Conservation (phyloP, 2,113 vertebrate genomes). For the Alosa alosa region DNA sequence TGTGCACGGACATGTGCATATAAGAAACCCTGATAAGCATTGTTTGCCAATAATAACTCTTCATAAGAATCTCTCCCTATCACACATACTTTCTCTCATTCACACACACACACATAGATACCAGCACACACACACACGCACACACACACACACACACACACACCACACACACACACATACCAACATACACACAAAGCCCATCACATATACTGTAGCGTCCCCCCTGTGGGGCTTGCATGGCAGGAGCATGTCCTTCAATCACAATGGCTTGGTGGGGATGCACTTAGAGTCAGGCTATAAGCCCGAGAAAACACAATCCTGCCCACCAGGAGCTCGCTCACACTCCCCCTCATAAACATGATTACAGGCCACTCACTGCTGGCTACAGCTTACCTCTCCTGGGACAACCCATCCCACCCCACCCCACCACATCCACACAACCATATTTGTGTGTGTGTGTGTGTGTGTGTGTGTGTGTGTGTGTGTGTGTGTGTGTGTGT, state of each 20-base stretch:
- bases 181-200: slow-evolving; percentile 29
- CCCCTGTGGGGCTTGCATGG: slow-evolving; percentile 47
- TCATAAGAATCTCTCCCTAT: slow-evolving; percentile 41
- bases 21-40: slow-evolving; percentile 32
- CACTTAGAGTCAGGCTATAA: slow-evolving; percentile 56
- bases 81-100: slow-evolving; percentile 35
- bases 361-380: slow-evolving; percentile 53
- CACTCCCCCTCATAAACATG: slow-evolving; percentile 56
- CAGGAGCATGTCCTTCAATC: slow-evolving; percentile 55
- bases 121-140: not conserved
- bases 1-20: not conserved
- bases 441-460: slow-evolving; percentile 9
- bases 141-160: not conserved
- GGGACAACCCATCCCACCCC: slow-evolving; percentile 37
- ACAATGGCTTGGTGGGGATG: slow-evolving; percentile 58
- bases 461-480: slow-evolving; percentile 15
- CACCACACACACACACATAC: slow-evolving; percentile 1
- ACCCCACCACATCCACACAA: not conserved
- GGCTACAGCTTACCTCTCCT: slow-evolving; percentile 50
- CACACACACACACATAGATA: not conserved
- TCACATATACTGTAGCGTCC: slow-evolving; percentile 34
- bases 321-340: slow-evolving; percentile 53
- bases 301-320: slow-evolving; percentile 60
- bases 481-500: slow-evolving; percentile 35
- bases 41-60: slow-evolving; percentile 62